phyloP scores from a whole-genome alignment of 2,888 invertebrate species.

The Colostygia pectinataria region DNA sequence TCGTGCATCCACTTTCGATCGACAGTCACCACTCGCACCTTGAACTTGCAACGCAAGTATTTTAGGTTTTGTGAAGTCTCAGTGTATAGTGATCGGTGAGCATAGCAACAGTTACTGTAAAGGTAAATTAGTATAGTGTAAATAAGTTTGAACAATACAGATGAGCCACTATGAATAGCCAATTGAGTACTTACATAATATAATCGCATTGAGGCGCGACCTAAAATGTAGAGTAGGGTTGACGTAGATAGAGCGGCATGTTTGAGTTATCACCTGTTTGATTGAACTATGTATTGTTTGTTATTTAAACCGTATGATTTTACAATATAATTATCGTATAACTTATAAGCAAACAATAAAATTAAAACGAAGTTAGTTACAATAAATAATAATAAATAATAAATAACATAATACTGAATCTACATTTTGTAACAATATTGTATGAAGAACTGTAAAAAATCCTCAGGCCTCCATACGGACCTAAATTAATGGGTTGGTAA shows the following conservation, averaged over 20 bases:
- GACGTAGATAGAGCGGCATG: not conserved
- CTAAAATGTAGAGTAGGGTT: not conserved
- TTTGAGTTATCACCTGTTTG: not conserved
- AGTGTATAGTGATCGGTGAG: conserved; percentile 43
- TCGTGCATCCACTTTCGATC: conserved; percentile 59
- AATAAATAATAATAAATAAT: too few species aligned
- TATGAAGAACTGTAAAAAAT: too few species aligned
- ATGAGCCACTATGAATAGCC: not conserved
- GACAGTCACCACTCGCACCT: conserved; percentile 51
- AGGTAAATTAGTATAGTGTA: conserved; percentile 33
- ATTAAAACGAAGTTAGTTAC: too few species aligned
- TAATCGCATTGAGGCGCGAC: too few species aligned
- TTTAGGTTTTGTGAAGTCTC: conserved; percentile 45
- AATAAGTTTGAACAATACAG: not conserved
- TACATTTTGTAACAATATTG: too few species aligned
- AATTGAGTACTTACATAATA: too few species aligned
- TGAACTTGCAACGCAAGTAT: conserved; percentile 52
- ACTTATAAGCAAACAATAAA: too few species aligned
- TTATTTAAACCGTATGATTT: not conserved
- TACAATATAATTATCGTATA: too few species aligned
- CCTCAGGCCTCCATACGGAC: too few species aligned
- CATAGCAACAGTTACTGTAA: conserved; percentile 30
- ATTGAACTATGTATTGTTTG: not conserved
- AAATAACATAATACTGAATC: too few species aligned
- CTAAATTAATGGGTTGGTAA: too few species aligned